These are phyloP conservation scores for Arge pagana DNA, from an alignment of 2,888 invertebrate species.

Conservation along the genomic window DNA sequence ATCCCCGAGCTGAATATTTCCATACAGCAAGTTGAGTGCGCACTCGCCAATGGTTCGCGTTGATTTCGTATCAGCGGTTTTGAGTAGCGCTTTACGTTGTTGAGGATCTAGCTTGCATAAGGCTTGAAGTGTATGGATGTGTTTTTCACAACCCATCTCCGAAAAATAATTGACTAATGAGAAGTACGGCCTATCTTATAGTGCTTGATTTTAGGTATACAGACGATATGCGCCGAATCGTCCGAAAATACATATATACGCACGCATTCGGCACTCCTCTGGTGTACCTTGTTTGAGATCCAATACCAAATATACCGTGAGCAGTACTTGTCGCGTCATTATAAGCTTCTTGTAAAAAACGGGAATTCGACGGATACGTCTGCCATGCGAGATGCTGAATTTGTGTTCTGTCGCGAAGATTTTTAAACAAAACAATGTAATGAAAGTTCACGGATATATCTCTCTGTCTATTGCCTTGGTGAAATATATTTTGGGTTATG, in stretches of 20 bases:
- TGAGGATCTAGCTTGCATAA: background rate
- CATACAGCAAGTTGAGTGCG: no score
- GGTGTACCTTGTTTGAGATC: no score
- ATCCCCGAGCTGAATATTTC: no score
- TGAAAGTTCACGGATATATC: slow-evolving; percentile 26
- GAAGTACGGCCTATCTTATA: background rate
- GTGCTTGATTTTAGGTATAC: background rate
- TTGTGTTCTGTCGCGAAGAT: slow-evolving; percentile 26
- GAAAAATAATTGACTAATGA: background rate
- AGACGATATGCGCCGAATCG: background rate
- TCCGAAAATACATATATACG: background rate
- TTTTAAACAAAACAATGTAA: slow-evolving; percentile 29
- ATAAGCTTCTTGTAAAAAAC: slow-evolving; percentile 30
- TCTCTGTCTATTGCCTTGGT: background rate
- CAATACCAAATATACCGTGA: slow-evolving; percentile 24
- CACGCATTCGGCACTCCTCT: background rate
- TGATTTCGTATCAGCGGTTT: no score
- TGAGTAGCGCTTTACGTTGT: background rate
- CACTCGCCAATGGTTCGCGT: no score
- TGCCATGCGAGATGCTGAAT: slow-evolving; percentile 26
- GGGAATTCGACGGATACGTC: slow-evolving; percentile 26
- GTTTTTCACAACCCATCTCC: background rate
- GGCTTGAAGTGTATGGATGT: background rate
- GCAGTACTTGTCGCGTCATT: slow-evolving; percentile 23
- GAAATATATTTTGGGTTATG: background rate